These are phyloP conservation scores for Drosophila carrolli DNA, from an alignment of 1,140 invertebrate species.

Conservation along the genomic window DNA sequence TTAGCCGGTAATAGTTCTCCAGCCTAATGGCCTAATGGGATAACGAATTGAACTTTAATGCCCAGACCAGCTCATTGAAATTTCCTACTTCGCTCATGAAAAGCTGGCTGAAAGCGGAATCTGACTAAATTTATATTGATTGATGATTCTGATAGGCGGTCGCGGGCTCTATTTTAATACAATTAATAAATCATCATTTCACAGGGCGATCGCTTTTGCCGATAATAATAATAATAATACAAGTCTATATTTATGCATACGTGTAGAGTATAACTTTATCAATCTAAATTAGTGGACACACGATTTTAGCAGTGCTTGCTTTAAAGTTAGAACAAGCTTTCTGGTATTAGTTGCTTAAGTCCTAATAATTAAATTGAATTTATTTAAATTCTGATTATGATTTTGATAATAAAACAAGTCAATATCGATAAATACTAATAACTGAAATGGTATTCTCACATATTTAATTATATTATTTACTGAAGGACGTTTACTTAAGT, in stretches of 20 bases:
- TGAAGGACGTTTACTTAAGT: too few species aligned
- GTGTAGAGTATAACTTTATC: constrained; percentile 3
- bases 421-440: background rate
- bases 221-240: constrained; percentile 17
- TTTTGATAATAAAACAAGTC: background rate
- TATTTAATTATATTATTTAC: too few species aligned
- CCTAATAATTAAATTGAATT: background rate
- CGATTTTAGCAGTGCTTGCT: background rate
- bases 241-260: constrained; percentile 10
- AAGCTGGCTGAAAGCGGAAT: constrained; percentile 11
- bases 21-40: constrained; percentile 57
- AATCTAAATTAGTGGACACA: constrained; percentile 10
- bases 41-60: constrained; percentile 49
- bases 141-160: constrained; percentile 27
- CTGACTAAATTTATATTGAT: constrained; percentile 38
- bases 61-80: constrained; percentile 23
- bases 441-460: too few species aligned
- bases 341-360: background rate
- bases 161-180: constrained; percentile 18
- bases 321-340: background rate
- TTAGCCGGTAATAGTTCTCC: constrained; percentile 60
- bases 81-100: background rate
- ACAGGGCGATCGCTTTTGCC: constrained; percentile 5
- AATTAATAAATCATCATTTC: constrained; percentile 45
- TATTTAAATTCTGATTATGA: constrained; percentile 8